Evolutionary conservation across 2,113 vertebrate genomes (phyloP).

Genomic region (Dipodomys merriami): DNA sequence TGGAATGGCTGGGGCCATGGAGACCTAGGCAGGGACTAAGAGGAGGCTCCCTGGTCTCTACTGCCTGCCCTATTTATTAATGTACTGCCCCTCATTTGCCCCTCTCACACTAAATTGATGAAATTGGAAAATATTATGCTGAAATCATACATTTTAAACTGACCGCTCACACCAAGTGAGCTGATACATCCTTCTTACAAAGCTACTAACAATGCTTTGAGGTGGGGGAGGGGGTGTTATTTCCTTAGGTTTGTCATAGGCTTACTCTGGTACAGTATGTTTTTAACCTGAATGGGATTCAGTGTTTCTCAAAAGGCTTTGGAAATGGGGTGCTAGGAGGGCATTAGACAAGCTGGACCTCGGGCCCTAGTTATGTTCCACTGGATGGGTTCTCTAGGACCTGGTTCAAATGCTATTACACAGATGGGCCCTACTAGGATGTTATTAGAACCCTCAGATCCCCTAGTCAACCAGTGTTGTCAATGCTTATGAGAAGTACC

Average conservation of each 20-base stretch:
- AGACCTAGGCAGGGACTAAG: neutral
- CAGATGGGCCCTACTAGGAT: neutral
- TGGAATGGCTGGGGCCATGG: neutral
- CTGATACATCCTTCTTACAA: neutral
- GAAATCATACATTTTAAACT: neutral
- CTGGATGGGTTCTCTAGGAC: neutral
- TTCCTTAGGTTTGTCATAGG: neutral
- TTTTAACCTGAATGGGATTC: neutral
- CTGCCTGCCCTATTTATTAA: neutral
- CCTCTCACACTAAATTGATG: neutral
- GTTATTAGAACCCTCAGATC: neutral
- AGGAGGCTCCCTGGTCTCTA: neutral
- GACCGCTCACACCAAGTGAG: neutral
- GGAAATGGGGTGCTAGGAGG: neutral
- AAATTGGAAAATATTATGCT: neutral
- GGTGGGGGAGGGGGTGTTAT: neutral
- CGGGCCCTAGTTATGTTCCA: neutral
- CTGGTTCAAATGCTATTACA: neutral
- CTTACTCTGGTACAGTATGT: neutral
- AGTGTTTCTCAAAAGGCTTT: conserved; percentile 19
- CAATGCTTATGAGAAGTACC: neutral
- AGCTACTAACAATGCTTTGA: neutral
- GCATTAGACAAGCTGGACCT: neutral
- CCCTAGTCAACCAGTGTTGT: neutral
- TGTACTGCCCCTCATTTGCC: neutral